These are phyloP conservation scores for Hydroisotoma schaefferi DNA, from an alignment of 2,888 invertebrate species.

Conservation along the genomic window DNA sequence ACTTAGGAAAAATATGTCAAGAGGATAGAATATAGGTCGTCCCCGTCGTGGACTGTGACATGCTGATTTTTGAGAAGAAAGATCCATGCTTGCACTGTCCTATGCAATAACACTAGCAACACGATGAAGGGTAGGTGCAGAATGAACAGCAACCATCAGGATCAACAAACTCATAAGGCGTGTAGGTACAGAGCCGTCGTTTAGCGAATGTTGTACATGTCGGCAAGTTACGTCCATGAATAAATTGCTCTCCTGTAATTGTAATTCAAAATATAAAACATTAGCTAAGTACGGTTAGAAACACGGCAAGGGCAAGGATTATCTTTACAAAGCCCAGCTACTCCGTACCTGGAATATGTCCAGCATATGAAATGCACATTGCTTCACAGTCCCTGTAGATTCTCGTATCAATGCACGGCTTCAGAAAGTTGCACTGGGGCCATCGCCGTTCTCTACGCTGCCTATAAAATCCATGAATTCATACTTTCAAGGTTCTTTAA, in stretches of 20 bases:
- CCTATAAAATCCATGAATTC: constrained; percentile 16
- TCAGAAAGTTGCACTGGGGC: constrained; percentile 45
- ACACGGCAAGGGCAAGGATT: too few species aligned
- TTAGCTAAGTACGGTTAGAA: too few species aligned
- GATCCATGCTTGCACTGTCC: too few species aligned
- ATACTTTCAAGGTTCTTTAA: not conserved
- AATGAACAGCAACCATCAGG: constrained; percentile 36
- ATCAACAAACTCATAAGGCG: constrained; percentile 46
- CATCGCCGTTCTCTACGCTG: constrained; percentile 36
- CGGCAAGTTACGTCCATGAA: constrained; percentile 45
- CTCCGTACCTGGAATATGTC: constrained; percentile 34
- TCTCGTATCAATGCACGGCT: constrained; percentile 40
- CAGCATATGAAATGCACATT: constrained; percentile 42
- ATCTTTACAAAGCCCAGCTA: too few species aligned
- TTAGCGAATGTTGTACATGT: constrained; percentile 45
- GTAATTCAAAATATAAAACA: constrained; percentile 20
- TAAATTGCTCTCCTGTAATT: constrained; percentile 37
- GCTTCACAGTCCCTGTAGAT: constrained; percentile 34
- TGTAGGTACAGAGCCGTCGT: constrained; percentile 43
- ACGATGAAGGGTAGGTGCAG: constrained; percentile 2
- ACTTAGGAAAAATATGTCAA: too few species aligned
- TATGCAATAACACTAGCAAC: not conserved
- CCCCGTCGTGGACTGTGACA: too few species aligned
- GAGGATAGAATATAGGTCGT: too few species aligned
- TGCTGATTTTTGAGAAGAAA: too few species aligned